Evolutionary conservation across 2,888 invertebrate species (phyloP), one percentile per base, ranked within the genome.

Genomic region (Coelogynopora nodosa): DNA sequence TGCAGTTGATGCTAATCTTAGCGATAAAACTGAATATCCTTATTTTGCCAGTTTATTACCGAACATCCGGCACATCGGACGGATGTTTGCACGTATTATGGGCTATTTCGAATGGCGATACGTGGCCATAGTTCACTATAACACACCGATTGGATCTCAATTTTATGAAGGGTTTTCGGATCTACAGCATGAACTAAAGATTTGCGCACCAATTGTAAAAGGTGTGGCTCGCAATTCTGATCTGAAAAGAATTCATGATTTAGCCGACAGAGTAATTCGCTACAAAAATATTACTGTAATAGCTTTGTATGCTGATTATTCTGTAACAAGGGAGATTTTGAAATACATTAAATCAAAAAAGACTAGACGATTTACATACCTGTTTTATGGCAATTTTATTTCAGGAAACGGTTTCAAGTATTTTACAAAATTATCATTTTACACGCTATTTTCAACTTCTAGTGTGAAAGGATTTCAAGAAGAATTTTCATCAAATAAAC

Each of bases 11-110:
- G 82, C 29, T 29, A 30, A 26, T 23, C 82, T 82, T 0, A 30
- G 30, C 28, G 82, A 82, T 29, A 29, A 30, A 0, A 30, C 23
- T 18, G 23, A 30, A 0, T 29, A 82, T 82, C 82, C 82, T 30
- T 82, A 82, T 13, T 82, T 82, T 82, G 82, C 82, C 0, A 26
- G 82, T 23, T 23, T 82, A 13, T 49, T 49, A 18, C 49, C 49
- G 18, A 49, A 49, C 18, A 18, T 18, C 18, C 5, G 18, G 18
- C 10, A 13, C 10, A 49, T 18, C 49, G 49, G 49, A 13, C 49
- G 49, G 5, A 49, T 49, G 49, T 49, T 49, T 18, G 49, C 49
- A 13, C 5, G 49, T 5, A 49, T 49, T 49, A 49, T 49, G 49
- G 49, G 18, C 10, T 49, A 13, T 49, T 49, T 13, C 49, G 49